Percentiles rank a stretch among this genome's conserved stretches.
These are phyloP conservation scores for Spisula subtruncata DNA, from an alignment of 2,888 invertebrate species.

Conservation along the genomic window DNA sequence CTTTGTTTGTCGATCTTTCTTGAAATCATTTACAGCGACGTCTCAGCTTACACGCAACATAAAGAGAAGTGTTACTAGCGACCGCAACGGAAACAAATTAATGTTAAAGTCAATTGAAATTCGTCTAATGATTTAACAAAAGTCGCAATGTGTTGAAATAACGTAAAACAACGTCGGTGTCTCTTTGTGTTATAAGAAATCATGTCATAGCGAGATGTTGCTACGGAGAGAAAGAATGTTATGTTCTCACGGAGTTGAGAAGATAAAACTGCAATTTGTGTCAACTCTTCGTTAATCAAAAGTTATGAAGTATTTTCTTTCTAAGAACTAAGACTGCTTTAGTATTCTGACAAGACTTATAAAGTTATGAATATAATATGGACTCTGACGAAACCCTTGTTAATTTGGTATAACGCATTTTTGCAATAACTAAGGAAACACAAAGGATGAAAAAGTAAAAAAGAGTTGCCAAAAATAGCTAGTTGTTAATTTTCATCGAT, in stretches of 20 bases:
- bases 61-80: constrained; percentile 40
- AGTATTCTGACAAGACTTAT: no score
- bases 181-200: constrained; percentile 11
- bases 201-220: neutral
- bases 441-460: no score
- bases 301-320: neutral
- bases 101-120: constrained; percentile 64
- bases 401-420: no score
- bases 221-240: neutral
- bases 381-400: no score
- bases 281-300: neutral
- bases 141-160: constrained; percentile 24
- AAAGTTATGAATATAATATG: no score
- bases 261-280: constrained; percentile 1
- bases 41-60: constrained; percentile 41
- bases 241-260: neutral
- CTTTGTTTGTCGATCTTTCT: constrained; percentile 35
- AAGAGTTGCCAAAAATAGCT: no score
- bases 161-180: constrained; percentile 7
- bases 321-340: no score
- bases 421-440: no score
- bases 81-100: constrained; percentile 67
- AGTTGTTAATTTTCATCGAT: no score
- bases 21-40: constrained; percentile 9
- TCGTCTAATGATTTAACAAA: constrained; percentile 13